A percentile compares a stretch with the other conserved stretches of the same genome.
These are phyloP conservation scores for Notothenia coriiceps DNA, from an alignment of 2,113 vertebrate genomes.

Conservation along the genomic window DNA sequence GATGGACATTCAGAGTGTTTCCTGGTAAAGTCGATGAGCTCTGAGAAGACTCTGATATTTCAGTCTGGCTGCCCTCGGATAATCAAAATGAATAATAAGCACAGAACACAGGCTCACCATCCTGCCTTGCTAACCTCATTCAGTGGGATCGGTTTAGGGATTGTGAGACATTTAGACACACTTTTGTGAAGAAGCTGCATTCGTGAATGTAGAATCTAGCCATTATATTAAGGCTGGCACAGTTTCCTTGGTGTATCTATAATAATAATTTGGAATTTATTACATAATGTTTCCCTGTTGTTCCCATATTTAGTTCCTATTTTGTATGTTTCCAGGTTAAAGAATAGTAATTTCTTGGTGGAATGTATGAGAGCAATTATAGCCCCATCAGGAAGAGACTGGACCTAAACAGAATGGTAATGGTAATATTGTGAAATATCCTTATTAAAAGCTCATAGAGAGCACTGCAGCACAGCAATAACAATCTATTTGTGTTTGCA, in stretches of 20 bases:
- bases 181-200: background rate
- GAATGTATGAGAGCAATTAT: constrained; percentile 60
- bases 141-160: background rate
- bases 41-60: background rate
- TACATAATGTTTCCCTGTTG: constrained; percentile 1
- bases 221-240: constrained; percentile 5
- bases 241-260: constrained; percentile 21
- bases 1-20: background rate
- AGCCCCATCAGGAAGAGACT: constrained; percentile 42
- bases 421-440: constrained; percentile 39
- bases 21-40: constrained; percentile 1
- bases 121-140: background rate
- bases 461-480: constrained; percentile 1
- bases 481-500: constrained; percentile 14
- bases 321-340: constrained; percentile 26
- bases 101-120: background rate
- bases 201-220: constrained; percentile 7
- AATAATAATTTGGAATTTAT: constrained; percentile 19
- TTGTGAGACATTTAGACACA: constrained; percentile 8
- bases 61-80: background rate
- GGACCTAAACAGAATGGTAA: constrained; percentile 36
- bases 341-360: constrained; percentile 8
- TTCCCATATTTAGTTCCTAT: constrained; percentile 20
- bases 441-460: constrained; percentile 28
- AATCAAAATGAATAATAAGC: constrained; percentile 12